These are phyloP conservation scores for Crotalus viridis DNA, from an alignment of 2,113 vertebrate species.

Conservation along the genomic window DNA sequence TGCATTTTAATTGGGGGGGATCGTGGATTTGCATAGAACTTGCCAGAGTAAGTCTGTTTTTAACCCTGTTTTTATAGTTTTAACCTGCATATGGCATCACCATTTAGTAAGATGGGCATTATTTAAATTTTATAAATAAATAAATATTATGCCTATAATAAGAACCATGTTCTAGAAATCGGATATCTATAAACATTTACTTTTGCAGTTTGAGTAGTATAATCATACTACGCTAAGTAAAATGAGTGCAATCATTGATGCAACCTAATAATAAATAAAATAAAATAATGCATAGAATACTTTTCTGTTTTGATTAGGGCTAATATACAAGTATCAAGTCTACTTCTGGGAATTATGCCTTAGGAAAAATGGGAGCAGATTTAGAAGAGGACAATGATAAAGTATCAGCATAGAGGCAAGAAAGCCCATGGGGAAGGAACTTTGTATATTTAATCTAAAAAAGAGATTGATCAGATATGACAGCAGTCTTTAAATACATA, in stretches of 20 bases:
- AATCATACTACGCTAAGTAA: background rate
- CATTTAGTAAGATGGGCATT: background rate
- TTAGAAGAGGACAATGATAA: background rate
- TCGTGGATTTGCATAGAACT: background rate
- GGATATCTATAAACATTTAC: background rate
- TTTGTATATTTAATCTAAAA: background rate
- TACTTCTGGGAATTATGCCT: background rate
- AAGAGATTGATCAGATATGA: background rate
- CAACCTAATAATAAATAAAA: background rate
- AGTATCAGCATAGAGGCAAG: background rate
- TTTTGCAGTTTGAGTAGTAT: background rate
- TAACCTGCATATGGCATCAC: background rate
- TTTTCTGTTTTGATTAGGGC: background rate
- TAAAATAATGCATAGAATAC: background rate
- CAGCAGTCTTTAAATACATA: background rate
- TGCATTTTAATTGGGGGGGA: background rate
- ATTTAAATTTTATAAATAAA: background rate
- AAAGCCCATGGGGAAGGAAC: background rate
- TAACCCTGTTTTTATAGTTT: background rate
- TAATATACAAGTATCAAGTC: background rate
- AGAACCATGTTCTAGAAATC: background rate
- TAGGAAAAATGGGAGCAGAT: background rate
- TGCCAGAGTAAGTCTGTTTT: background rate
- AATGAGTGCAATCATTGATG: background rate
- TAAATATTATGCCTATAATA: background rate